Evolutionary conservation across 2,113 vertebrate genomes (phyloP).

Genomic region (Gallinago undulata): DNA sequence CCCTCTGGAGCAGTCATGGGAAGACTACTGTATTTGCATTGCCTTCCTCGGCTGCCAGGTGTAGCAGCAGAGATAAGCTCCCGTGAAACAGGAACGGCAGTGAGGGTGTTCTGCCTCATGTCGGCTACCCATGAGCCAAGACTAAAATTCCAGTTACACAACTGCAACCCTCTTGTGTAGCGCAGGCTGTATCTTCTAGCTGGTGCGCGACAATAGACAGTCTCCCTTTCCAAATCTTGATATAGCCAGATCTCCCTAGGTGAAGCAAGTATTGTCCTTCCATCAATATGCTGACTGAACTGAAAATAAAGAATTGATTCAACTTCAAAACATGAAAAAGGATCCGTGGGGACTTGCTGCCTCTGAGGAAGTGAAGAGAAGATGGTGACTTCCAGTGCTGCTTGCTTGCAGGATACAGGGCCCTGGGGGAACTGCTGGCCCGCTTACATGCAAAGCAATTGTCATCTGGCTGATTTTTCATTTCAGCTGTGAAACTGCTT

Average conservation of each 20-base stretch:
- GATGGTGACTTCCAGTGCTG: neutral
- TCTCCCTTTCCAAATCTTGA: slow-evolving; percentile 34
- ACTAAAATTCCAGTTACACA: neutral
- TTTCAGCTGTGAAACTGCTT: slow-evolving; percentile 30
- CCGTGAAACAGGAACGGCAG: neutral
- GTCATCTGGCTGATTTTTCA: slow-evolving; percentile 34
- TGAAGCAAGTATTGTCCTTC: slow-evolving; percentile 3
- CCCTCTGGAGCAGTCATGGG: neutral
- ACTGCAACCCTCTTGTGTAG: neutral
- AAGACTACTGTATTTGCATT: neutral
- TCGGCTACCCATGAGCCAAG: neutral
- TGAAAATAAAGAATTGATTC: slow-evolving; percentile 40
- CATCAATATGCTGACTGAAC: neutral
- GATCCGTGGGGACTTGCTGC: neutral
- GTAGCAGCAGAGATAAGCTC: slow-evolving; percentile 51
- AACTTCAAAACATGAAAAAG: slow-evolving; percentile 24
- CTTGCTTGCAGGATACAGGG: neutral
- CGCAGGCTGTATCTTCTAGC: neutral
- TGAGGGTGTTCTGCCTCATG: neutral
- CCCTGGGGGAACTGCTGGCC: neutral
- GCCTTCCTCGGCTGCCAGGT: slow-evolving; percentile 7
- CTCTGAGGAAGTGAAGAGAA: neutral
- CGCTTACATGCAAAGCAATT: neutral
- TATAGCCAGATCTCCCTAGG: neutral
- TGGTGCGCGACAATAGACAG: neutral